These are phyloP conservation scores for Enteromius treurensis DNA, from an alignment of 2,797 vertebrate genomes.

Conservation along the genomic window DNA sequence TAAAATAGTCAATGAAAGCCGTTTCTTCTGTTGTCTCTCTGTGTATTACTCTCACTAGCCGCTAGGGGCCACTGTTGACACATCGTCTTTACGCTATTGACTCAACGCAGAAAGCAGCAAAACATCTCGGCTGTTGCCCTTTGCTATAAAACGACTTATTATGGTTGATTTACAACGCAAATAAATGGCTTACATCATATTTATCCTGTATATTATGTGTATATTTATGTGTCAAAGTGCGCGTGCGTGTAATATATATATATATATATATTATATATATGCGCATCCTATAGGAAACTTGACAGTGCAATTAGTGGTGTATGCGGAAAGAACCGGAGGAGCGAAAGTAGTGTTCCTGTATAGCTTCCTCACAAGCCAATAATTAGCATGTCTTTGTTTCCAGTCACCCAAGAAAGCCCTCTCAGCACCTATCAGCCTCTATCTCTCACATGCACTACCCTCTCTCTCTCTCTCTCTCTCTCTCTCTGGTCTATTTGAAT, in stretches of 20 bases:
- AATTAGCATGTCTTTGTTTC: slow-evolving; percentile 55
- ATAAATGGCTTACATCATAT: slow-evolving; percentile 41
- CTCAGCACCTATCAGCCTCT: slow-evolving; percentile 8
- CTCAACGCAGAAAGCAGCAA: neutral
- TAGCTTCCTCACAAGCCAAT: slow-evolving; percentile 42
- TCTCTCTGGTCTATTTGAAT: neutral
- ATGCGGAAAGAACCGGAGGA: slow-evolving; percentile 40
- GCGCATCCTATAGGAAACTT: slow-evolving; percentile 22
- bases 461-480: slow-evolving; percentile 27
- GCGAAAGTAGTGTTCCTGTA: slow-evolving; percentile 61
- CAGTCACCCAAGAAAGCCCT: slow-evolving; percentile 35
- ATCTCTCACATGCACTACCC: slow-evolving; percentile 1
- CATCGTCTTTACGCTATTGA: slow-evolving; percentile 46
- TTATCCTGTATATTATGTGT: neutral
- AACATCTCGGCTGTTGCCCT: neutral
- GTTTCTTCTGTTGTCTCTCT: neutral
- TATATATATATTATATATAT: slow-evolving; percentile 1
- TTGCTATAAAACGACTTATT: slow-evolving; percentile 32
- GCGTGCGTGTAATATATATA: neutral
- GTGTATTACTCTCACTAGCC: neutral
- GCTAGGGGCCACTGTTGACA: slow-evolving; percentile 75
- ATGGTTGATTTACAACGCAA: slow-evolving; percentile 22
- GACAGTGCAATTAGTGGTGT: slow-evolving; percentile 55
- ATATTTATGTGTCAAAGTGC: slow-evolving; percentile 13
- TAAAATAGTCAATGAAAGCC: neutral